A percentile compares a stretch with the other conserved stretches of the same genome.
Conservation (phyloP, 1,140 invertebrate species). For the Scaptomyza montana region DNA sequence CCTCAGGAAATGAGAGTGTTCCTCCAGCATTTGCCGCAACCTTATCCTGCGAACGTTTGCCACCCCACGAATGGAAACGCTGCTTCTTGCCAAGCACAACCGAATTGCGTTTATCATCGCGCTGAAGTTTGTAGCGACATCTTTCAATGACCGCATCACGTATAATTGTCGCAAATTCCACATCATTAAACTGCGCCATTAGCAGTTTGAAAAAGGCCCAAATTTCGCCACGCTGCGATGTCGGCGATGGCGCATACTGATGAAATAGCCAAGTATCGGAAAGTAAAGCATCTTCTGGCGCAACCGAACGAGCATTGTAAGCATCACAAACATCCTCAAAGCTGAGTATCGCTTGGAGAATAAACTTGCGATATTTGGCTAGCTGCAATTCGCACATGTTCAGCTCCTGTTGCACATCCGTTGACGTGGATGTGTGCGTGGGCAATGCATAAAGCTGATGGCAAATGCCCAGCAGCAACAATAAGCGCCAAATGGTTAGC, state of each 20-base stretch:
- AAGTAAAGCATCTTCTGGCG: slow-evolving; percentile 32
- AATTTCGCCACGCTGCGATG: slow-evolving; percentile 71
- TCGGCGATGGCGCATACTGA: slow-evolving; percentile 66
- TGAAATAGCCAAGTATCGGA: slow-evolving; percentile 59
- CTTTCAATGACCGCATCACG: slow-evolving; percentile 77
- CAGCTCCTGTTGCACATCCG: slow-evolving; percentile 41
- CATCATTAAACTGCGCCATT: slow-evolving; percentile 80
- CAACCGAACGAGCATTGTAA: slow-evolving; percentile 56
- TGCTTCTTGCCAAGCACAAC: slow-evolving; percentile 82
- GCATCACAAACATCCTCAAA: slow-evolving; percentile 82
- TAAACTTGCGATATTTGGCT: slow-evolving; percentile 73
- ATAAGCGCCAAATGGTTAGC: slow-evolving; percentile 57
- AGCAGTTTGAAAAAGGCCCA: slow-evolving; percentile 80
- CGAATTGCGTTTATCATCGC: slow-evolving; percentile 77
- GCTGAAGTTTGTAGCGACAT: slow-evolving; percentile 71
- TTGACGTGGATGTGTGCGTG: slow-evolving; percentile 21
- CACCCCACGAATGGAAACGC: slow-evolving; percentile 83
- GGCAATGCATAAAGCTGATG: slow-evolving; percentile 50
- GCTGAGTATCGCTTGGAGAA: slow-evolving; percentile 76
- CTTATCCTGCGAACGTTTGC: slow-evolving; percentile 70
- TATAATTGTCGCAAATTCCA: slow-evolving; percentile 69
- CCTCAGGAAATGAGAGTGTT: slow-evolving; percentile 26
- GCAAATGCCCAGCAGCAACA: slow-evolving; percentile 50
- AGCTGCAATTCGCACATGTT: slow-evolving; percentile 72
- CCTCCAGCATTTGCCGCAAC: neutral